phyloP scores from a whole-genome alignment of 2,888 invertebrate species.

The Harpalus rubripes region DNA sequence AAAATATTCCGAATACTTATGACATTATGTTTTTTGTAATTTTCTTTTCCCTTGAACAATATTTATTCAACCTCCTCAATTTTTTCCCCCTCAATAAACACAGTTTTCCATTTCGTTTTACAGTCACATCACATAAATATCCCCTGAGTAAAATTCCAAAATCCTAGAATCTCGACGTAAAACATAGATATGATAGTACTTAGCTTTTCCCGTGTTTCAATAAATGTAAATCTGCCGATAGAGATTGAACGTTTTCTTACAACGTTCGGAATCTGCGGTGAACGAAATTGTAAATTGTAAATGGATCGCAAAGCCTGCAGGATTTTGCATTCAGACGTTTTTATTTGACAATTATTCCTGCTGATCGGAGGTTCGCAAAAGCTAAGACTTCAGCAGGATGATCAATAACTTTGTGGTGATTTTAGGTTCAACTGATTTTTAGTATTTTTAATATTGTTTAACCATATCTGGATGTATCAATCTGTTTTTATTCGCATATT shows the following conservation, averaged over 20 bases:
- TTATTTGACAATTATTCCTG: slow-evolving; percentile 52
- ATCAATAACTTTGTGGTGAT: slow-evolving; percentile 4
- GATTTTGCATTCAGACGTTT: slow-evolving; percentile 42
- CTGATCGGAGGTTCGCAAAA: not conserved
- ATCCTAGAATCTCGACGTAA: slow-evolving; percentile 22
- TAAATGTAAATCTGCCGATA: slow-evolving; percentile 57
- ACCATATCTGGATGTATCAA: too few species aligned
- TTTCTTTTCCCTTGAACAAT: slow-evolving; percentile 14
- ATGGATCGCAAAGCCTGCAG: slow-evolving; percentile 21
- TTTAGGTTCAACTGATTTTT: not conserved
- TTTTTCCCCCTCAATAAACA: too few species aligned
- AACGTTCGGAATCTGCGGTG: slow-evolving; percentile 1
- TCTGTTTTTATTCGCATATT: too few species aligned
- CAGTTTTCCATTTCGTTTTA: slow-evolving; percentile 47
- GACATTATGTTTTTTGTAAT: not conserved
- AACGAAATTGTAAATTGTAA: slow-evolving; percentile 20
- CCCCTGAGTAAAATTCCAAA: not conserved
- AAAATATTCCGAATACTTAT: too few species aligned
- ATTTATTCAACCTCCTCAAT: not conserved
- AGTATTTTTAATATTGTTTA: too few species aligned
- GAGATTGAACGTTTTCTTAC: slow-evolving; percentile 53
- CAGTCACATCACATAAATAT: slow-evolving; percentile 22
- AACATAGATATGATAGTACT: slow-evolving; percentile 53
- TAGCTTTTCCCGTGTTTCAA: slow-evolving; percentile 47
- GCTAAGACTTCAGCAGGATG: not conserved